Evolutionary conservation across 2,888 invertebrate species (phyloP), one percentile per base, ranked within the genome.

Genomic region (Molorchus minor): DNA sequence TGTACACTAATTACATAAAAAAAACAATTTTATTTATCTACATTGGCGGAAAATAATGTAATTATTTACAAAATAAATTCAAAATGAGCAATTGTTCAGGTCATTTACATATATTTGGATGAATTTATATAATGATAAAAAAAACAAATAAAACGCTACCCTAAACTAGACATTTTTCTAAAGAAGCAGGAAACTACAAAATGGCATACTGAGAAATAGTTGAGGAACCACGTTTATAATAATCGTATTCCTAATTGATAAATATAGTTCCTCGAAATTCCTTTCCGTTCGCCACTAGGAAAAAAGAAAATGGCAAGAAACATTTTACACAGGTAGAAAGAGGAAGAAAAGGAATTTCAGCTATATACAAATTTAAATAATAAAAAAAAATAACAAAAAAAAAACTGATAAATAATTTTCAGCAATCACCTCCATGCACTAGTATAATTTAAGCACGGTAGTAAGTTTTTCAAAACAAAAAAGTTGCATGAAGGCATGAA

Each of bases 51-150:
- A 59, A 47, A 56, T 52, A 16, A 45, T 51, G 25, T 53, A 44
- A 49, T 49, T 65, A 52, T 52, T 36, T 52, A 52, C 52, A 52
- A 33, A 30, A 46, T 29, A 35, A 49, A 21, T 16, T 30, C 29
- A 53, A 63, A 55, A 64, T 76, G 76, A 76, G 76, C 76, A 76
- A 76, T 69, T 74, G 67, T 74, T 76, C 76, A 76, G 76, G 73
- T 72, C 72, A 71, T 71, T 64, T 69, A 74, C 73, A 75, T n/a
- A n/a, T n/a, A n/a, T 65, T 62, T 62, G 56, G 52, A 55, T 56
- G 52, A 55, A 64, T 62, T 62, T 57, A 56, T n/a, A n/a, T n/a
- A n/a, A n/a, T 43, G 56, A 45, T 20, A 62, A 56, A 54, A n/a
- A n/a, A 51, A 10, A 33, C 33, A 33, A 33, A 54, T 45, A 51